These are phyloP conservation scores for Heterodera carotae DNA, from an alignment of 1,140 invertebrate species.

Conservation along the genomic window DNA sequence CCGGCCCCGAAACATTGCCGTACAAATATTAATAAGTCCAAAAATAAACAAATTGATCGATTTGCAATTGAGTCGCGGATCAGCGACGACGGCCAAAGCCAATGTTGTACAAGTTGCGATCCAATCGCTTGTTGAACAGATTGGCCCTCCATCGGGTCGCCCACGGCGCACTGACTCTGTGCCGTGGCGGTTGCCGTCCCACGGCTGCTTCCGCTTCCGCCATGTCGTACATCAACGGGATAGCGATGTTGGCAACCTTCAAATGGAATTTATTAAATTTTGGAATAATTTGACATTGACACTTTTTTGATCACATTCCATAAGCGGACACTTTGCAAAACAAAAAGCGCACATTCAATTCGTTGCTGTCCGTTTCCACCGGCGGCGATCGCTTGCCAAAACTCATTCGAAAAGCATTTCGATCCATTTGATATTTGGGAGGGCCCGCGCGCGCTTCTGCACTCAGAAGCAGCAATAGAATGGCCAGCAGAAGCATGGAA, in stretches of 20 bases:
- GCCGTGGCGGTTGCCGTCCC: not conserved
- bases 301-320: too few species aligned
- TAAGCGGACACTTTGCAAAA: too few species aligned
- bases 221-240: conserved; percentile 26
- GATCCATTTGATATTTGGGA: conserved; percentile 7
- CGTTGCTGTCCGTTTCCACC: not conserved
- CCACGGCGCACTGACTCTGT: conserved; percentile 10
- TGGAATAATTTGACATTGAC: not conserved
- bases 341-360: conserved; percentile 1
- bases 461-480: too few species aligned
- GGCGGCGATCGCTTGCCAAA: conserved; percentile 29
- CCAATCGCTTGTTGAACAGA: conserved; percentile 25
- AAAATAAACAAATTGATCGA: too few species aligned
- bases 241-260: conserved; percentile 24
- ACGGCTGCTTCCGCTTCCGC: not conserved
- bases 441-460: not conserved
- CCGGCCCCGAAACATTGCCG: too few species aligned
- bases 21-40: too few species aligned
- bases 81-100: conserved; percentile 7
- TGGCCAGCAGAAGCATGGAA: not conserved
- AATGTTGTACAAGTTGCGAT: conserved; percentile 23
- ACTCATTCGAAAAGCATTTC: conserved; percentile 41
- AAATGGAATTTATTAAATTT: not conserved
- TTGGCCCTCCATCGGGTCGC: conserved; percentile 13
- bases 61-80: not conserved